A percentile compares a stretch with the other conserved stretches of the same genome.
These are phyloP conservation scores for Sebastes nivosus DNA, from an alignment of 2,797 vertebrate species.

Conservation along the genomic window DNA sequence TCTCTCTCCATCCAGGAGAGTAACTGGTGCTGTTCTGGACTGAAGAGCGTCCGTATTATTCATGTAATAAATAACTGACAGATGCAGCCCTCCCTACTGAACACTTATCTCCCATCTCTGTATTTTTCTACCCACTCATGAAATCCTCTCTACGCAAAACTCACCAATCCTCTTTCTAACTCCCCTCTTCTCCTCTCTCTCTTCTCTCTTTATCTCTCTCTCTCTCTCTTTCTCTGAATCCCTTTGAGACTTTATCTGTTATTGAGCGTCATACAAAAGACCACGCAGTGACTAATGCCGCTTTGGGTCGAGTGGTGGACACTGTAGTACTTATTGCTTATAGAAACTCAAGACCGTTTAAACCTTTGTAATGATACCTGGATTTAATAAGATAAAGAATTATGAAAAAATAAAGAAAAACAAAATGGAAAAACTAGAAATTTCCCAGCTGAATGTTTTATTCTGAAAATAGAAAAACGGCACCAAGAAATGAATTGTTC, in stretches of 20 bases:
- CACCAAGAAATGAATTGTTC: background rate
- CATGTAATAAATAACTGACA: slow-evolving; percentile 50
- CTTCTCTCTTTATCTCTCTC: background rate
- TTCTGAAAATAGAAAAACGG: background rate
- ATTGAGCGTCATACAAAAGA: slow-evolving; percentile 19
- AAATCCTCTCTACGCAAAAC: slow-evolving; percentile 12
- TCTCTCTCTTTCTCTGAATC: slow-evolving; percentile 5
- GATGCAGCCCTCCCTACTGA: slow-evolving; percentile 22
- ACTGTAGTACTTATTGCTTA: background rate
- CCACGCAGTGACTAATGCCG: background rate
- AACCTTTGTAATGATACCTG: background rate
- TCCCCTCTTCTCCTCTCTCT: background rate
- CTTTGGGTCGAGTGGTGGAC: background rate
- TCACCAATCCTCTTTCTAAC: slow-evolving; percentile 1
- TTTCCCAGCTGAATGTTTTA: background rate
- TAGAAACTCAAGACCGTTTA: background rate
- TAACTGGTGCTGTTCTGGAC: slow-evolving; percentile 2
- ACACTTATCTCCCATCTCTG: slow-evolving; percentile 38
- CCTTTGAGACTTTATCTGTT: slow-evolving; percentile 21
- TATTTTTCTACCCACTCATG: slow-evolving; percentile 33
- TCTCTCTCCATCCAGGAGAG: slow-evolving; percentile 11
- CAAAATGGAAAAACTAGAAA: background rate
- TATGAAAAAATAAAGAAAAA: background rate
- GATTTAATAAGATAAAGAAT: background rate
- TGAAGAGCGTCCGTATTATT: slow-evolving; percentile 20